These are phyloP conservation scores for Drosophila stalkeri DNA, from an alignment of 2,888 invertebrate species.

Conservation along the genomic window DNA sequence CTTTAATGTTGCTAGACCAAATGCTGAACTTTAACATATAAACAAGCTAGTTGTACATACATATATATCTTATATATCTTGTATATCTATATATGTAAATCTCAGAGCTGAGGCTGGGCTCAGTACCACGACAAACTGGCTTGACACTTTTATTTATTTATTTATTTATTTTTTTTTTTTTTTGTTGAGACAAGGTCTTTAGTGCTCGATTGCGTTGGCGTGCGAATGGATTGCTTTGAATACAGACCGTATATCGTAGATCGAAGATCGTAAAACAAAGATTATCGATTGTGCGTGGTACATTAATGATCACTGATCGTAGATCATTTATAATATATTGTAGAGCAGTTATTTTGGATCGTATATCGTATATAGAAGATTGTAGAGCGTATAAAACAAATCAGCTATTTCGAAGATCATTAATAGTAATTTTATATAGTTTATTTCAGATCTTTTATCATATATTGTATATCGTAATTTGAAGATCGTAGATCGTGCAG, in stretches of 20 bases:
- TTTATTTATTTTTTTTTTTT: conserved; percentile 1
- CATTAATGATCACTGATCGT: background rate
- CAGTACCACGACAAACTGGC: conserved; percentile 45
- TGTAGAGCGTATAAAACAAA: background rate
- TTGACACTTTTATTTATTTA: conserved; percentile 41
- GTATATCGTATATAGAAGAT: background rate
- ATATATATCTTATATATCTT: background rate
- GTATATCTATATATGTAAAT: conserved; percentile 3
- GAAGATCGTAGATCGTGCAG: background rate
- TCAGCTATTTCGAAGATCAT: background rate
- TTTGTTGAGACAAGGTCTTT: conserved; percentile 60
- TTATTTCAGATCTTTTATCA: background rate
- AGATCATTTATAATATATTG: background rate
- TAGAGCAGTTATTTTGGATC: background rate
- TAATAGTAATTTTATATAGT: background rate
- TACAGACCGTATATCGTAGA: conserved; percentile 9
- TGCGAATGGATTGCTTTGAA: conserved; percentile 37
- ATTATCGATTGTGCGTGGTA: background rate
- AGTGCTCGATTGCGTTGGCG: conserved; percentile 45
- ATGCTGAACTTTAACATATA: conserved; percentile 74
- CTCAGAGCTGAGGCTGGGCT: conserved; percentile 27
- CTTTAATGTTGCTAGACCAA: conserved; percentile 29
- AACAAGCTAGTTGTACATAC: conserved; percentile 32
- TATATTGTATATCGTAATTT: background rate
- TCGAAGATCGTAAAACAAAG: conserved; percentile 20